These are phyloP conservation scores for Zoanthus solanderi DNA, from an alignment of 92 coral and sea anemone species.

Conservation along the genomic window DNA sequence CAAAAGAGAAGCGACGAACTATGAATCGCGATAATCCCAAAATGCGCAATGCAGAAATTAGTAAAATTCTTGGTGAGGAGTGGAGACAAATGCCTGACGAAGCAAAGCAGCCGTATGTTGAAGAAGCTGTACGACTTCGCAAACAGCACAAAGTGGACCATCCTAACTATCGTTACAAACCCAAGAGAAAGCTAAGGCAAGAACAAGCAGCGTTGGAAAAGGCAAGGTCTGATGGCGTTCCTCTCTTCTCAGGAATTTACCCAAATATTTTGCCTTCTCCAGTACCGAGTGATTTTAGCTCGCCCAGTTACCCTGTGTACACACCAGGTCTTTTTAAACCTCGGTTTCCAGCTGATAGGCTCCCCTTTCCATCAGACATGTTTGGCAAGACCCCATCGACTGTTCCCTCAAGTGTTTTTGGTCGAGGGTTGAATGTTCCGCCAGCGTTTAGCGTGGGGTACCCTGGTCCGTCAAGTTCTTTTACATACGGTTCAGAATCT, in stretches of 20 bases:
- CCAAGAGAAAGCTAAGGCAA: conserved; percentile 76
- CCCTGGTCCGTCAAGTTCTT: conserved; percentile 42
- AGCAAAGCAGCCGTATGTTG: conserved; percentile 84
- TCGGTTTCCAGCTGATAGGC: conserved; percentile 48
- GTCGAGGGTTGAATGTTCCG: conserved; percentile 21
- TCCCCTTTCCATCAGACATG: conserved; percentile 27
- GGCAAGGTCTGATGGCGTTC: conserved; percentile 49
- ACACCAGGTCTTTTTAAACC: conserved; percentile 42
- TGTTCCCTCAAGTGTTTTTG: conserved; percentile 34
- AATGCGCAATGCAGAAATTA: conserved; percentile 94
- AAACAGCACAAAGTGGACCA: conserved; percentile 90
- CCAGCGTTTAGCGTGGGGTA: conserved; percentile 33
- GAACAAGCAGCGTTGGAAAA: conserved; percentile 58
- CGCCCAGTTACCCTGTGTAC: conserved; percentile 13
- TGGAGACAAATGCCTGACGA: conserved; percentile 84
- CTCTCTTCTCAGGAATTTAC: conserved; percentile 50
- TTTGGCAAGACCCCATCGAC: conserved; percentile 16
- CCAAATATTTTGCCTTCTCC: conserved; percentile 43
- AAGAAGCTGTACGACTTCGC: conserved; percentile 83
- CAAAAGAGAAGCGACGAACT: conserved; percentile 76
- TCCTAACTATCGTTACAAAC: conserved; percentile 89
- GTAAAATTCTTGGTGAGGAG: conserved; percentile 90
- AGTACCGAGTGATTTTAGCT: conserved; percentile 22
- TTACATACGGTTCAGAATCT: neutral
- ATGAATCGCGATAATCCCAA: conserved; percentile 91